Evolutionary conservation across 2,888 invertebrate species (phyloP), one percentile per base, ranked within the genome.

Genomic region (Volucella inflata): DNA sequence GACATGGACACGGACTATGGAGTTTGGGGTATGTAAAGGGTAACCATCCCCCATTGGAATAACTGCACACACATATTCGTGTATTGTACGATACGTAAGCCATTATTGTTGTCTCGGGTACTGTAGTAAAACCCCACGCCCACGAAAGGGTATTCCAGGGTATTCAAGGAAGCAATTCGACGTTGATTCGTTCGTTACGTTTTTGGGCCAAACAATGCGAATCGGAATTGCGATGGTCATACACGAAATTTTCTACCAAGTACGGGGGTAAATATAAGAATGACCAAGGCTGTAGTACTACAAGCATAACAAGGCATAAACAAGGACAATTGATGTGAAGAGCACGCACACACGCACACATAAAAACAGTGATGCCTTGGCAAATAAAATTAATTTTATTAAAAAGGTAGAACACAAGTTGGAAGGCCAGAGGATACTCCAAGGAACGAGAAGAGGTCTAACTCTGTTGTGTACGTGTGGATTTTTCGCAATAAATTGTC

Each of bases 381-480:
- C 53, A 84, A 71, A 80, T 85, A 85, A 80, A 85, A 85, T 80
- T 85, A 80, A 85, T 85, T 80, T 85, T 85, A 85, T 76, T 85
- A 85, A 80, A 84, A 80, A 85, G 84, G 84, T 85, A 71, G 65
- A 38, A 70, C 30, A 30, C 79, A 70, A 50, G 59, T 57, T 55
- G 64, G 55, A 36, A 11, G 36, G 60, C 21, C n/a, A 57, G 14
- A 38, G 11, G 38, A 12, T 17, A 57, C 55, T 30, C 40, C 48
- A 8, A 64, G 48, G 50, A 42, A 51, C 6, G 30, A 50, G 17
- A 17, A 65, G 57, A 57, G 16, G 70, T 65, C 65, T 44, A 38
- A 36, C 55, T 36, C 30, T 55, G 36, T 55, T 36, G 14, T 55
- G 53, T 62, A 42, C 60, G 53, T 77, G 68, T 40, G 53, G 70